phyloP scores from a whole-genome alignment of 2,113 vertebrate genomes.

The Gila orcuttii region DNA sequence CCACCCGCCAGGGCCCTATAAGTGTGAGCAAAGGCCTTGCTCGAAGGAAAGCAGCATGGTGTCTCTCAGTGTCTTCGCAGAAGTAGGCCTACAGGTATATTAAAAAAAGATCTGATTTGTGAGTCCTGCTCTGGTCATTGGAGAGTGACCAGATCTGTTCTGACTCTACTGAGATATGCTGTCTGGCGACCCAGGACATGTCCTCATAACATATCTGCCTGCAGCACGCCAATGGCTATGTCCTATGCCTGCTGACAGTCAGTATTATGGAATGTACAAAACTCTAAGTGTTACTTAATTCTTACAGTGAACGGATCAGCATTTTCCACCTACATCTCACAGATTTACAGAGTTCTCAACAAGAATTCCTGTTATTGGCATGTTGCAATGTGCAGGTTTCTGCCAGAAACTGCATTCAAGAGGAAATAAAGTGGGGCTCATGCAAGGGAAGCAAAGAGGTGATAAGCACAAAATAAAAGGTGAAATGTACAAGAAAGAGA shows the following conservation, averaged over 20 bases:
- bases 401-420: background rate
- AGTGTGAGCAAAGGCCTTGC: background rate
- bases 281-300: background rate
- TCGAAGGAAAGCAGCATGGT: background rate
- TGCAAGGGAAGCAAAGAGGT: background rate
- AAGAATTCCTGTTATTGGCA: background rate
- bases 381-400: background rate
- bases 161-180: background rate
- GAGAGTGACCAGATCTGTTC: slow-evolving; percentile 5
- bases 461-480: background rate
- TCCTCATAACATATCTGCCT: background rate
- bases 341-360: background rate
- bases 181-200: background rate
- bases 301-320: background rate
- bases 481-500: background rate
- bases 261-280: background rate
- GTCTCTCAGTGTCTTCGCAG: slow-evolving; percentile 1
- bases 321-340: background rate
- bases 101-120: background rate
- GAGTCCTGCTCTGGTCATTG: background rate
- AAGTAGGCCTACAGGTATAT: background rate
- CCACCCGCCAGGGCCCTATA: no score
- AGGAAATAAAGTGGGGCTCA: background rate
- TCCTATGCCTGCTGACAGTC: background rate
- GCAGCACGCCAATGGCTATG: background rate